phyloP scores from a whole-genome alignment of 2,113 vertebrate genomes.

The Lophotis ruficrista region DNA sequence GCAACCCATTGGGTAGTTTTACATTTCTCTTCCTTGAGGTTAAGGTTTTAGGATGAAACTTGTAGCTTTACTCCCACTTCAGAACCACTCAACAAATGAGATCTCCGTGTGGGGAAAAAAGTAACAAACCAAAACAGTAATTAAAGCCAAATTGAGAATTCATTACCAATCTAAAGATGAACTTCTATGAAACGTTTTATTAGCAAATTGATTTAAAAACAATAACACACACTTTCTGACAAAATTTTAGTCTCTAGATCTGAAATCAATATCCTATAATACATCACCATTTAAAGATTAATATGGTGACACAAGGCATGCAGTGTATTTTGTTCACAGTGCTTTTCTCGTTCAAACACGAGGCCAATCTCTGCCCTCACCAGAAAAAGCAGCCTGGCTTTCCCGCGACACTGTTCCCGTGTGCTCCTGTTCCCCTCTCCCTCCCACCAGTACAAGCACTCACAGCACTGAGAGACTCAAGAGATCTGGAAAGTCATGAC shows the following conservation, averaged over 20 bases:
- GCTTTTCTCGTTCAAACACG: not conserved
- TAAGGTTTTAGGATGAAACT: not conserved
- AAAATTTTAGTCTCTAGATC: not conserved
- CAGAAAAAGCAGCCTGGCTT: not conserved
- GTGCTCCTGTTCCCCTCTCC: not conserved
- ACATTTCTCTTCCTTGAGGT: not conserved
- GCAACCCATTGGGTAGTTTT: not conserved
- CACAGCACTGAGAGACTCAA: too few species aligned
- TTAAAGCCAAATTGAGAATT: not conserved
- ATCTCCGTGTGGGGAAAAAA: not conserved
- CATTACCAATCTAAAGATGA: not conserved
- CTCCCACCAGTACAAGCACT: not conserved
- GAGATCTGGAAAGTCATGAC: not conserved
- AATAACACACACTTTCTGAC: not conserved
- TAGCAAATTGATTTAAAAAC: not conserved
- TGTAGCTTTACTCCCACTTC: not conserved
- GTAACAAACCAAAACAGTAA: not conserved
- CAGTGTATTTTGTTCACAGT: not conserved
- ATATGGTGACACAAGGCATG: not conserved
- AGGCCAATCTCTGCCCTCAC: not conserved
- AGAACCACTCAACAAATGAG: not conserved
- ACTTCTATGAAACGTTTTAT: not conserved
- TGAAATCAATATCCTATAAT: not conserved
- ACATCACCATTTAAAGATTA: not conserved
- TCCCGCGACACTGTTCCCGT: accelerated